These are phyloP conservation scores for Liposcelis brunnea DNA, from an alignment of 2,888 invertebrate species.

Conservation along the genomic window DNA sequence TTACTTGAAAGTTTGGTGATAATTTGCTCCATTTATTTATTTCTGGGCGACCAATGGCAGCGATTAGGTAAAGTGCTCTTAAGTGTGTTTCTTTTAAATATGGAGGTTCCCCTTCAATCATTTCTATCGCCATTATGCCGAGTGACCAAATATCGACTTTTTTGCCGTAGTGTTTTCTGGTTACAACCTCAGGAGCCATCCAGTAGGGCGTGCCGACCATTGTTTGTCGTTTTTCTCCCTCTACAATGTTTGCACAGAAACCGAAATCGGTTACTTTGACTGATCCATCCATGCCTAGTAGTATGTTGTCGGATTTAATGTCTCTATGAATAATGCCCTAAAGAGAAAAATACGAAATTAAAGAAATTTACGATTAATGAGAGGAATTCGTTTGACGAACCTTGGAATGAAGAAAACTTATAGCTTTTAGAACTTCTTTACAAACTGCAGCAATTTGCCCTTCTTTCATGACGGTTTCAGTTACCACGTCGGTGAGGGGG, in stretches of 20 bases:
- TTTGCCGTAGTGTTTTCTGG: constrained; percentile 82
- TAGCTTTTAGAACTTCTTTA: constrained; percentile 71
- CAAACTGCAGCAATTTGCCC: constrained; percentile 92
- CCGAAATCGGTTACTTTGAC: constrained; percentile 95
- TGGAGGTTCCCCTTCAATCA: constrained; percentile 94
- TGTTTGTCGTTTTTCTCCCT: constrained; percentile 87
- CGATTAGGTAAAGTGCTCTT: constrained; percentile 83
- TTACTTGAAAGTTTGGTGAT: constrained; percentile 45
- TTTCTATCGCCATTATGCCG: constrained; percentile 97
- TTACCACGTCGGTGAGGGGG: constrained; percentile 90
- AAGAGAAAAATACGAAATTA: not conserved
- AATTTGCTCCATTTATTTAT: constrained; percentile 68
- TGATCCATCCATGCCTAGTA: constrained; percentile 80
- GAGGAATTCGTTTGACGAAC: constrained; percentile 15
- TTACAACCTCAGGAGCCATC: constrained; percentile 96
- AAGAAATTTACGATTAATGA: constrained; percentile 9
- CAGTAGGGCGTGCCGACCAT: constrained; percentile 98
- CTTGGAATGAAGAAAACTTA: constrained; percentile 73
- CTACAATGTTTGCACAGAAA: constrained; percentile 91
- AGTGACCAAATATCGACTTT: constrained; percentile 89
- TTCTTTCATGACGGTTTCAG: constrained; percentile 93
- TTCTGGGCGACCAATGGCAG: constrained; percentile 84
- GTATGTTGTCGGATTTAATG: constrained; percentile 93
- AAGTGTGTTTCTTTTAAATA: constrained; percentile 90
- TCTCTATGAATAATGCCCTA: constrained; percentile 82